Evolutionary conservation across 1,140 invertebrate species (phyloP), one percentile per base, ranked within the genome.

Genomic region (Pollicipes pollicipes): DNA sequence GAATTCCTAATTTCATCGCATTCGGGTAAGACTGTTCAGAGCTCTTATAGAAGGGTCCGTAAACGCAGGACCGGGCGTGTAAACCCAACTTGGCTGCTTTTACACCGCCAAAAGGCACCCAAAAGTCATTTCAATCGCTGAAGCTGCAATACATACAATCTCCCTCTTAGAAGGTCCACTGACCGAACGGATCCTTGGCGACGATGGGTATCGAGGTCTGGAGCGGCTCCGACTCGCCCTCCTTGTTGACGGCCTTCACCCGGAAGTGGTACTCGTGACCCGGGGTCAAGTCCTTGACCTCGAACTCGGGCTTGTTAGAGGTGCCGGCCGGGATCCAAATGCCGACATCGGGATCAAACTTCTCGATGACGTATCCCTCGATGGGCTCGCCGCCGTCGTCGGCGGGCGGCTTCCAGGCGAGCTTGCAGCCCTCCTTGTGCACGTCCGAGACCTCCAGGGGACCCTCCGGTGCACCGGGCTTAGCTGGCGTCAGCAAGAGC

Each of bases 241-340:
- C 93, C 76, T 92, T 93, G 79, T 99, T 99, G 16, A 97, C 82
- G 21, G 97, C 97, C 77, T 95, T 95, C 1, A 99, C 95, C 71
- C 96, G 85, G 87, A 99, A 99, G 82, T 96, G 92, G 80, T 99
- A 99, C 77, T 97, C 93, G 78, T 97, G 91, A 71, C 95, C 95
- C 71, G 93, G 90, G 72, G 89, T 90, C 45, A 95, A 79, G 30
- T 90, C 91, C 73, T 89, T 88, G 0, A 96, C 91, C 79, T 90
- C 88, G 84, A 92, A 88, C 79, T 94, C 91, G 16, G 91, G 90
- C 31, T 87, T 86, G 72, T 84, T 83, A 30, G 86, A 87, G 79
- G 89, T 90, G 66, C 90, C 92, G 68, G 91, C 88, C 28, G 91
- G 91, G 71, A 95, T 77, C 93, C 93, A 95, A 70, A 91, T 84